Percentiles rank a stretch among this genome's conserved stretches.
phyloP scores from a whole-genome alignment of 2,113 vertebrate species.

The Dasyurus viverrinus region DNA sequence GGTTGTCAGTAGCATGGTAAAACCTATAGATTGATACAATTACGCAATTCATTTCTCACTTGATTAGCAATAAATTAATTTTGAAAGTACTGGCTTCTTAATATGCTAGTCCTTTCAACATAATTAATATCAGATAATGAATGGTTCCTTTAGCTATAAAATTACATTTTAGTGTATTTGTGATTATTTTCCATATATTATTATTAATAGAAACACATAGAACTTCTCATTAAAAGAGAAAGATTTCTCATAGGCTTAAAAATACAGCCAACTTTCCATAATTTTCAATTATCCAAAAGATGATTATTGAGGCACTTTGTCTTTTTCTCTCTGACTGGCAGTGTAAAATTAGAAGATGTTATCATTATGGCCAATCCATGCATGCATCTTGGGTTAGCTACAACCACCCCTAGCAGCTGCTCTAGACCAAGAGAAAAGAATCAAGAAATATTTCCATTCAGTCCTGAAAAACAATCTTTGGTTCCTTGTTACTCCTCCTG shows the following conservation, averaged over 20 bases:
- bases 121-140: background rate
- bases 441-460: background rate
- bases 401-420: background rate
- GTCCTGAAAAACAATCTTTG: background rate
- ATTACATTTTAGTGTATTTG: slow-evolving; percentile 4
- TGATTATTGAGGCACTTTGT: background rate
- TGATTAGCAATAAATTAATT: background rate
- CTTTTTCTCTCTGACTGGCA: background rate
- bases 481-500: background rate
- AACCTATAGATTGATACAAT: background rate
- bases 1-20: background rate
- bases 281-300: background rate
- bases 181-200: background rate
- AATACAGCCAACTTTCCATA: background rate
- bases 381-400: background rate
- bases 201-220: background rate
- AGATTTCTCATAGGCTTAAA: background rate
- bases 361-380: background rate
- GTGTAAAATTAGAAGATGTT: background rate
- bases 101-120: background rate
- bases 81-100: background rate
- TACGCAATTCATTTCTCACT: background rate
- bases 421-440: slow-evolving; percentile 1
- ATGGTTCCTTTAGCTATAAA: slow-evolving; percentile 8
- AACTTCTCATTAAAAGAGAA: background rate